These are phyloP conservation scores for Drosophila nr. perissopoda DNA, from an alignment of 2,888 invertebrate genomes.

Conservation along the genomic window DNA sequence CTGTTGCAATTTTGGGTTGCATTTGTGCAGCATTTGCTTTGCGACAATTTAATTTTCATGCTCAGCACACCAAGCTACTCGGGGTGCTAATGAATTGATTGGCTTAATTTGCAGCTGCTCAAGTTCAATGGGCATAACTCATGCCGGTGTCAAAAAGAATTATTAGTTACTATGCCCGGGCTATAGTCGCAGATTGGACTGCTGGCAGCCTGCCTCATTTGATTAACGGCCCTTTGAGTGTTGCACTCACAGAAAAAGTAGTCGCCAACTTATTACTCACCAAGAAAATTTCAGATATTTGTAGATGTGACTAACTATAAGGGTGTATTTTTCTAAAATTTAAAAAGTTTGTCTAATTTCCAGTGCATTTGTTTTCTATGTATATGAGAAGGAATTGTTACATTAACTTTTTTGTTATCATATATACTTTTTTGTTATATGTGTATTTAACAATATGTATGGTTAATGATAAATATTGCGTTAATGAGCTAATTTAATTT, in stretches of 20 bases:
- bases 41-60: constrained; percentile 63
- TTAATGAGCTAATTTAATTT: background rate
- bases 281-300: background rate
- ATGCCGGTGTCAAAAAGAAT: constrained; percentile 75
- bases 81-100: constrained; percentile 76
- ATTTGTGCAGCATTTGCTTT: constrained; percentile 61
- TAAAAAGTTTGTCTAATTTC: background rate
- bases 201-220: constrained; percentile 55
- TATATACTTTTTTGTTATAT: background rate
- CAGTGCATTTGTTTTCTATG: background rate
- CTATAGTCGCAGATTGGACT: constrained; percentile 36
- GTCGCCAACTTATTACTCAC: background rate
- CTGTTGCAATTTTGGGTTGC: constrained; percentile 69
- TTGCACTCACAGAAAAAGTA: background rate
- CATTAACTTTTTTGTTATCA: background rate
- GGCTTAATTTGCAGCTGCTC: constrained; percentile 67
- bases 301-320: background rate
- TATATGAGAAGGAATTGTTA: background rate
- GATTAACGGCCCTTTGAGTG: constrained; percentile 68
- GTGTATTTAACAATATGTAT: background rate
- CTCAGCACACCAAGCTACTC: constrained; percentile 41
- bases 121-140: constrained; percentile 75
- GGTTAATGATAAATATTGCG: background rate
- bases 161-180: constrained; percentile 59
- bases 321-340: background rate